Evolutionary conservation across 2,888 invertebrate genomes (phyloP).

Genomic region (Plutella xylostella): DNA sequence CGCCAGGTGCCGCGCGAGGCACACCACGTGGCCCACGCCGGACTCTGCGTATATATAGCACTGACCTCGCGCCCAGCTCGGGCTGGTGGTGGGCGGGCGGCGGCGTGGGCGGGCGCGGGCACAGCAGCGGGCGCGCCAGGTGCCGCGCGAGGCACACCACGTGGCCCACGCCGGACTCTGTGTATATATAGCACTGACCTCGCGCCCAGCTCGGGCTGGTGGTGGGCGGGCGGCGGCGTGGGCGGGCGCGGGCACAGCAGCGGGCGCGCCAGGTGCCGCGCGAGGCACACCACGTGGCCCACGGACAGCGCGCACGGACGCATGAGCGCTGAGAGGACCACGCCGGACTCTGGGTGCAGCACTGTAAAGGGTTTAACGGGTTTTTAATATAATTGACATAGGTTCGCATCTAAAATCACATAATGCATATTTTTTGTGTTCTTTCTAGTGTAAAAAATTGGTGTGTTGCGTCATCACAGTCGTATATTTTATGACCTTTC

Average conservation of each 20-base stretch:
- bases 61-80: constrained; percentile 36
- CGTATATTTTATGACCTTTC: too few relatives aligned
- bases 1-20: constrained; percentile 42
- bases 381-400: too few relatives aligned
- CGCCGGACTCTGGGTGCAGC: constrained; percentile 39
- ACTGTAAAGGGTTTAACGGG: too few relatives aligned
- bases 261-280: constrained; percentile 41
- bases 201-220: too few relatives aligned
- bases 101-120: constrained; percentile 29
- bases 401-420: too few relatives aligned
- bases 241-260: constrained; percentile 27
- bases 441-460: too few relatives aligned
- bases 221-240: constrained; percentile 18
- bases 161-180: too few relatives aligned
- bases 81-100: constrained; percentile 17
- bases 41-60: constrained; percentile 48
- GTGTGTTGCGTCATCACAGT: too few relatives aligned
- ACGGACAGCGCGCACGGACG: constrained; percentile 33
- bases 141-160: constrained; percentile 42
- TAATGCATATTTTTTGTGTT: too few relatives aligned
- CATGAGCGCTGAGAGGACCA: constrained; percentile 46
- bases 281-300: constrained; percentile 37
- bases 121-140: constrained; percentile 31
- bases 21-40: constrained; percentile 37
- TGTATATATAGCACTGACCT: background rate